Evolutionary conservation across 2,113 vertebrate genomes (phyloP), one percentile per base, ranked within the genome.

Genomic region (Myotis yumanensis): DNA sequence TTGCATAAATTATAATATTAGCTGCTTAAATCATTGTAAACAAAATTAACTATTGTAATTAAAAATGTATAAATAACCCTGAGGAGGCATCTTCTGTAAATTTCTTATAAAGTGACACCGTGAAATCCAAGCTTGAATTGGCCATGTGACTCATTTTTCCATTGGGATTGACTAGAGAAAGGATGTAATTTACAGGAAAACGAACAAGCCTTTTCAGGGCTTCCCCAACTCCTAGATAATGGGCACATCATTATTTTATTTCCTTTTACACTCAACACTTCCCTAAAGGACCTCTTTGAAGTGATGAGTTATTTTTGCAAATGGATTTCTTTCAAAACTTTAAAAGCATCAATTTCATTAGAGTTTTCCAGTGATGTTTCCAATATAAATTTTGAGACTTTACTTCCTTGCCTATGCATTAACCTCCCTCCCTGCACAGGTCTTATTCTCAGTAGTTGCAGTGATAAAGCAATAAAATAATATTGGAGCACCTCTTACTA

Each of bases 281-380:
- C 8, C 12, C 18, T 54, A 46, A 62, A 86, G 52, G 71, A 89
- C 30, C 75, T 93, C 16, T 92, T 83, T 52, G 28, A 94, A 62
- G 52, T 79, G 69, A 79, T 43, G 32, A 82, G 59, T 86, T 77
- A 68, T 95, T 71, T 92, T 95, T 22, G n/a, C 48, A 93, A 76
- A 86, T 62, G 64, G 66, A 90, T 86, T 96, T 83, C 17, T 77
- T 77, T 30, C 11, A 43, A 40, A 90, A 83, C 64, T 84, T 90
- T 75, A 69, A 54, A 88, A 30, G 14, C 35, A 72, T 92, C 35
- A 69, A 11, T 96, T 96, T 77, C 87, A 14, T 68, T 82, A 59
- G 2, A 73, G 4, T 75, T 94, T 92, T 85, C 32, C 23, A 87
- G 32, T 0, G 23, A 80, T 52, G 9, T 57, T 80, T 87, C 66